Conservation (phyloP, 2,888 invertebrate genomes). For the Heliothis peltigera region DNA sequence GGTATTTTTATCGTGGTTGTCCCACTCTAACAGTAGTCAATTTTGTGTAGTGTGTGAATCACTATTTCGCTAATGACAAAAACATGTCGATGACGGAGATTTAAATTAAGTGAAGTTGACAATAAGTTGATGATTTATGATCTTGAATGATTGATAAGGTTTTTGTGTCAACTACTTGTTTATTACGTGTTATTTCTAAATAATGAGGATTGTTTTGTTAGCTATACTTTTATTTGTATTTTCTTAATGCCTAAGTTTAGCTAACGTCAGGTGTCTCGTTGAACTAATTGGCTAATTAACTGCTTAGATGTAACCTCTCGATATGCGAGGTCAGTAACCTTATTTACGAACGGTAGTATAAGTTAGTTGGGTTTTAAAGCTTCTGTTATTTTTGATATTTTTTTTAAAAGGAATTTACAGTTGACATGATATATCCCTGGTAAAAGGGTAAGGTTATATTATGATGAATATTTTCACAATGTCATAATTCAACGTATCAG, state of each 20-base stretch:
- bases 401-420: neutral
- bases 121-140: conserved; percentile 29
- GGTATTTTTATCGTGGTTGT: conserved; percentile 30
- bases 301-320: conserved; percentile 19
- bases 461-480: too few species aligned
- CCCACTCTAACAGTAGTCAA: conserved; percentile 49
- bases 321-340: conserved; percentile 20
- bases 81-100: conserved; percentile 39
- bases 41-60: conserved; percentile 25
- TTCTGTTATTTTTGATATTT: neutral
- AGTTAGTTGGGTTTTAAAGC: neutral
- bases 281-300: conserved; percentile 34
- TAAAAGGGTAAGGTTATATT: too few species aligned
- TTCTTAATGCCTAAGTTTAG: neutral
- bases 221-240: neutral
- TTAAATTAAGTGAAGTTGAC: conserved; percentile 35
- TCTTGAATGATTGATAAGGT: conserved; percentile 19
- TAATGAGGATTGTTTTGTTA: neutral
- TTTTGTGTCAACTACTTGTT: conserved; percentile 15
- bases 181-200: neutral
- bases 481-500: too few species aligned
- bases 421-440: too few species aligned
- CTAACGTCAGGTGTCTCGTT: neutral
- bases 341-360: conserved; percentile 16
- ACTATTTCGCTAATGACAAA: conserved; percentile 40